phyloP scores from a whole-genome alignment of 2,888 invertebrate species.

The Xestia rhomboidea region DNA sequence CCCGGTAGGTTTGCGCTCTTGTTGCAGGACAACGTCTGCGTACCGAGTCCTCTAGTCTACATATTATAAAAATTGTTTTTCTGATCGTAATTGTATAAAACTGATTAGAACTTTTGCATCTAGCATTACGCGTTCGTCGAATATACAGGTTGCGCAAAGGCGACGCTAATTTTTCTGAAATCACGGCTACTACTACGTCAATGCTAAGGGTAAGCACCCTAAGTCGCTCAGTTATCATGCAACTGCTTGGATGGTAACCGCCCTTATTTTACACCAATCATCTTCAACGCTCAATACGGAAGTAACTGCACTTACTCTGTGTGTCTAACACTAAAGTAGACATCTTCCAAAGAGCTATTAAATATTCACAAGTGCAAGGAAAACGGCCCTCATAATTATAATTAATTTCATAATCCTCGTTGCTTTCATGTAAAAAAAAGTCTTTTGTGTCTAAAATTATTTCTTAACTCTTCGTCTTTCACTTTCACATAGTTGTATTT shows the following conservation, averaged over 20 bases:
- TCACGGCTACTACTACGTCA: background rate
- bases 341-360: constrained; percentile 39
- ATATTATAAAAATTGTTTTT: constrained; percentile 1
- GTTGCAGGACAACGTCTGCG: background rate
- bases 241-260: constrained; percentile 25
- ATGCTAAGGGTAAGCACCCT: background rate
- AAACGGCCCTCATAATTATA: constrained; percentile 36
- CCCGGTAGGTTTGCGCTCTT: background rate
- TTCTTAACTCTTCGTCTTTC: constrained; percentile 62
- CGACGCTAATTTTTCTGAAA: background rate
- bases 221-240: background rate
- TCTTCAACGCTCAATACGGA: constrained; percentile 37
- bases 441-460: constrained; percentile 34
- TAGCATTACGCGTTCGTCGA: background rate
- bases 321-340: constrained; percentile 27
- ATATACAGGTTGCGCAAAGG: background rate
- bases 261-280: constrained; percentile 27
- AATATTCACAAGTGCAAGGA: constrained; percentile 31
- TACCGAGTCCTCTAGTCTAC: background rate
- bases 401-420: constrained; percentile 58
- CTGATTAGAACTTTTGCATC: background rate
- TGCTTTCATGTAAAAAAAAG: constrained; percentile 58
- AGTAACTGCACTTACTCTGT: constrained; percentile 33
- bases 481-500: constrained; percentile 58
- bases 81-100: background rate